Percentiles rank a stretch among this genome's conserved stretches.
Evolutionary conservation across 2,888 invertebrate genomes (phyloP).

Genomic region (Cantharis nigra): DNA sequence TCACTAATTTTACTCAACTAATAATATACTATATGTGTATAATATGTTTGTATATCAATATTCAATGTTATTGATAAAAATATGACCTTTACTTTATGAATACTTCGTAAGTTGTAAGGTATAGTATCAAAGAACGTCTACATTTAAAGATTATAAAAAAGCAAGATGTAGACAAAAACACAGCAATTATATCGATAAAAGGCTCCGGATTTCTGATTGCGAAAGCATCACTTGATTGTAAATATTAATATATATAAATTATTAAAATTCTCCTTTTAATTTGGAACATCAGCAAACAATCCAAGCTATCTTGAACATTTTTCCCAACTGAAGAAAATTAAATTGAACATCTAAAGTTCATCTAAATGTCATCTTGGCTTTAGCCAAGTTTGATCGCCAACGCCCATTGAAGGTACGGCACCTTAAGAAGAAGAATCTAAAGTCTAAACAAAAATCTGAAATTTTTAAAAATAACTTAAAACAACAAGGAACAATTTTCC

Average conservation of each 20-base stretch:
- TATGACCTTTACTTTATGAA: not conserved
- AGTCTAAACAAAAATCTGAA: too few species aligned
- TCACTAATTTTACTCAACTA: slow-evolving; percentile 7
- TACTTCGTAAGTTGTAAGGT: not conserved
- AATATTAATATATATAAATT: slow-evolving; percentile 7
- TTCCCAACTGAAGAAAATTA: too few species aligned
- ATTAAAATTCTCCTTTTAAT: not conserved
- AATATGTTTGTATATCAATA: not conserved
- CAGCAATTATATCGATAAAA: slow-evolving; percentile 14
- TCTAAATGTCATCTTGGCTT: too few species aligned
- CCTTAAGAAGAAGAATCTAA: too few species aligned
- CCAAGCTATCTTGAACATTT: not conserved
- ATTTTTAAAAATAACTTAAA: too few species aligned
- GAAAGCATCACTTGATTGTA: slow-evolving; percentile 12
- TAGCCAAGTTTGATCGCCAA: too few species aligned
- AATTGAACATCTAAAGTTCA: too few species aligned
- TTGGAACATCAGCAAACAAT: not conserved
- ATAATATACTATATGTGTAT: not conserved
- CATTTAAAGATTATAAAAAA: not conserved
- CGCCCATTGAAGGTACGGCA: too few species aligned
- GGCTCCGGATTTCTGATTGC: slow-evolving; percentile 22
- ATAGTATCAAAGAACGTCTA: not conserved
- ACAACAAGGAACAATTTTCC: not conserved
- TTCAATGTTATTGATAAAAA: not conserved
- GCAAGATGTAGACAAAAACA: slow-evolving; percentile 10